These are phyloP conservation scores for Picathartes gymnocephalus DNA, from an alignment of 2,113 vertebrate species.

Conservation along the genomic window DNA sequence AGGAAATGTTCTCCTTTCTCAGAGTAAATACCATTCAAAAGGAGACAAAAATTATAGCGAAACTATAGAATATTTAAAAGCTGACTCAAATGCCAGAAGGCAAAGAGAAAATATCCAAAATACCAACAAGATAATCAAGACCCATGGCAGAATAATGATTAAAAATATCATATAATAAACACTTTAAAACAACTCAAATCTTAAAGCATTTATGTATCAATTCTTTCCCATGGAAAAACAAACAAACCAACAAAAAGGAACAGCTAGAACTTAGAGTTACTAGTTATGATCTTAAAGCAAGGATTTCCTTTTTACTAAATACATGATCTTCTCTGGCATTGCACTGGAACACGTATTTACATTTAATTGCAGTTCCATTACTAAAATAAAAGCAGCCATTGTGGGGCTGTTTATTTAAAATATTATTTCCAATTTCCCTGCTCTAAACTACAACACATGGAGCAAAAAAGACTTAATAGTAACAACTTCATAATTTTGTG, in stretches of 20 bases:
- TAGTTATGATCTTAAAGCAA: neutral
- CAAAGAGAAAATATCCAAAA: neutral
- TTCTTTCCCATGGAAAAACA: neutral
- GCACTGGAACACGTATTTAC: fast-evolving
- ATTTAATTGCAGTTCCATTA: neutral
- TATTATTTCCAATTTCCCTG: neutral
- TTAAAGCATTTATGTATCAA: neutral
- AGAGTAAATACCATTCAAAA: neutral
- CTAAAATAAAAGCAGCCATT: neutral
- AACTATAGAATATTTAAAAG: neutral
- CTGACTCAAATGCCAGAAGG: neutral
- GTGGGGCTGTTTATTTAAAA: neutral
- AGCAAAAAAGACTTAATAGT: neutral
- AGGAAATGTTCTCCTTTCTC: neutral
- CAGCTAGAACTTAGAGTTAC: neutral
- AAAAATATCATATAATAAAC: neutral
- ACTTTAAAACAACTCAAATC: neutral
- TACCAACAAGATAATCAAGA: neutral
- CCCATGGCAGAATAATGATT: neutral
- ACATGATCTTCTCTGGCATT: neutral
- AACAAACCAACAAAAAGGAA: neutral
- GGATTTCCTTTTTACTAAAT: neutral
- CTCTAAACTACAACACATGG: neutral
- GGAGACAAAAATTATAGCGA: neutral
- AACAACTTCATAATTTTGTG: neutral